Percentiles rank a stretch among this genome's conserved stretches.
Conservation (phyloP, 1,140 invertebrate genomes). For the Arctopsyche grandis region DNA sequence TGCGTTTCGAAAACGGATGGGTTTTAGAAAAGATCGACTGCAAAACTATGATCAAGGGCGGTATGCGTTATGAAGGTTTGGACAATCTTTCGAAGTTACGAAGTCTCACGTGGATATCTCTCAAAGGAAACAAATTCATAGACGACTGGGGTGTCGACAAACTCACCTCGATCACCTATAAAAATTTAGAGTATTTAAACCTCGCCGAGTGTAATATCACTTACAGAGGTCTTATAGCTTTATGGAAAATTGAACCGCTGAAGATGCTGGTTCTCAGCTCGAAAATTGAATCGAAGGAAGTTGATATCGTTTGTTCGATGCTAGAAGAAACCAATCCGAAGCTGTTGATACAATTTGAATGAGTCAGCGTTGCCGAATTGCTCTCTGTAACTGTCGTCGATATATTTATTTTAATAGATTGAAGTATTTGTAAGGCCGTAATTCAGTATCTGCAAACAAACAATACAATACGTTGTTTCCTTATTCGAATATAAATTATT, state of each 20-base stretch:
- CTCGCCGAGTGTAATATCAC: slow-evolving; percentile 60
- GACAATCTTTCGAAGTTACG: slow-evolving; percentile 59
- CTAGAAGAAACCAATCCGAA: slow-evolving; percentile 60
- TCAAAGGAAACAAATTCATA: slow-evolving; percentile 61
- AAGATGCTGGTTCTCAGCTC: slow-evolving; percentile 57
- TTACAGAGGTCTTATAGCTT: slow-evolving; percentile 58
- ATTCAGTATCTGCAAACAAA: too few species aligned
- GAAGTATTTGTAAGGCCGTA: too few species aligned
- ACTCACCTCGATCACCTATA: slow-evolving; percentile 59
- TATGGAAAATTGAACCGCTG: slow-evolving; percentile 59
- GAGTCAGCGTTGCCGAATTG: too few species aligned
- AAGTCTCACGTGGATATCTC: slow-evolving; percentile 62
- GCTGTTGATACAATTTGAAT: slow-evolving; percentile 53
- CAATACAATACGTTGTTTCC: too few species aligned
- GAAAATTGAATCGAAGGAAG: slow-evolving; percentile 51
- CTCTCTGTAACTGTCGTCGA: too few species aligned
- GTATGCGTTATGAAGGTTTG: slow-evolving; percentile 63
- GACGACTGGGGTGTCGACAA: slow-evolving; percentile 65
- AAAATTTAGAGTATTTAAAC: slow-evolving; percentile 61
- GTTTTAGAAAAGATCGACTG: slow-evolving; percentile 63
- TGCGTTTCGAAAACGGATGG: slow-evolving; percentile 58
- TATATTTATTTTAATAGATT: too few species aligned
- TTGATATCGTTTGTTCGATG: slow-evolving; percentile 60
- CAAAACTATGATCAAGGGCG: slow-evolving; percentile 59
- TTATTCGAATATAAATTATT: too few species aligned